These are phyloP conservation scores for Campoplex nolae DNA, from an alignment of 2,888 invertebrate genomes.

Conservation along the genomic window DNA sequence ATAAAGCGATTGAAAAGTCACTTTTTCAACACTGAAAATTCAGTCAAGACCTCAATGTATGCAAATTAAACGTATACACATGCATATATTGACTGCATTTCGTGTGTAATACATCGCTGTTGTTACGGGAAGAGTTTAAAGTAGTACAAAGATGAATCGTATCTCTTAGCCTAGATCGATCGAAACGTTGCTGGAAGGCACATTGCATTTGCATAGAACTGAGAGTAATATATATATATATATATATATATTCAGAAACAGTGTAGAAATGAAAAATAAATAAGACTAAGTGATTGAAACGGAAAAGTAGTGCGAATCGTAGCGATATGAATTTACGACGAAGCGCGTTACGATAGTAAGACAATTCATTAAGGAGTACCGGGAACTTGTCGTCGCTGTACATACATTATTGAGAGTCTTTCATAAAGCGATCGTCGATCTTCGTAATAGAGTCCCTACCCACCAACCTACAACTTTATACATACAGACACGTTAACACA, in stretches of 20 bases:
- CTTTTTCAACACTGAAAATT: background rate
- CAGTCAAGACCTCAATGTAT: background rate
- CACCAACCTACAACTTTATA: slow-evolving; percentile 8
- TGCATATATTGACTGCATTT: background rate
- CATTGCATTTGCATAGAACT: slow-evolving; percentile 56
- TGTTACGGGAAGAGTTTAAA: slow-evolving; percentile 43
- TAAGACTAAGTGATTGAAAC: background rate
- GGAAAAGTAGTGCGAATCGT: slow-evolving; percentile 25
- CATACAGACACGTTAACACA: background rate
- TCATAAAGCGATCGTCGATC: slow-evolving; percentile 56
- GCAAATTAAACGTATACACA: background rate
- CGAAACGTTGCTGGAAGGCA: slow-evolving; percentile 56
- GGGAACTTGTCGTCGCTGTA: slow-evolving; percentile 43
- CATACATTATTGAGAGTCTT: slow-evolving; percentile 47
- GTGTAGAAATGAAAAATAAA: background rate
- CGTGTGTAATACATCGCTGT: slow-evolving; percentile 3
- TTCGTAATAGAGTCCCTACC: slow-evolving; percentile 36
- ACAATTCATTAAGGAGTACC: slow-evolving; percentile 64
- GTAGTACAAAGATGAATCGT: slow-evolving; percentile 63
- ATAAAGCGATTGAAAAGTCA: slow-evolving; percentile 5
- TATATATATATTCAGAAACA: background rate
- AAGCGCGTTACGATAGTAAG: slow-evolving; percentile 23
- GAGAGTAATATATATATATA: slow-evolving; percentile 17
- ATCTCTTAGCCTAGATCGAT: slow-evolving; percentile 63
- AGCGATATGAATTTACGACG: slow-evolving; percentile 58